These are phyloP conservation scores for Caenorhabditis angaria DNA, from an alignment of 2,888 invertebrate species.

Conservation along the genomic window DNA sequence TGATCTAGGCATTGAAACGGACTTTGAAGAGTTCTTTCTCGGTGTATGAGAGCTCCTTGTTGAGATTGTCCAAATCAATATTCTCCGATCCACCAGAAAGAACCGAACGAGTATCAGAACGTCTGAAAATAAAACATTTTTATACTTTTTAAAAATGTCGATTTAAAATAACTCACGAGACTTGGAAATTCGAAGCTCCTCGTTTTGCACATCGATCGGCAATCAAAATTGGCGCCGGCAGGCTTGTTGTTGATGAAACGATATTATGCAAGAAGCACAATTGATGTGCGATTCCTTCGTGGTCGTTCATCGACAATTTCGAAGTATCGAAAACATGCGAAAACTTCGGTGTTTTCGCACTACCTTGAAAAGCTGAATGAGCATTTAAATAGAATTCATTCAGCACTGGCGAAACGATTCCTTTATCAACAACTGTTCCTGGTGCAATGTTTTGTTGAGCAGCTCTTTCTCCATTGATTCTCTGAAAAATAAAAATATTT, in stretches of 20 bases:
- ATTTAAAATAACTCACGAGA: too few species aligned
- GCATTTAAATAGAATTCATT: conserved; percentile 34
- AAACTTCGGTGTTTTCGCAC: conserved; percentile 24
- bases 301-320: background rate
- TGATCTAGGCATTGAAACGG: background rate
- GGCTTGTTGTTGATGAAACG: conserved; percentile 11
- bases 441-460: conserved; percentile 23
- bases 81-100: background rate
- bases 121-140: background rate
- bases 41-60: background rate
- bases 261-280: conserved; percentile 27
- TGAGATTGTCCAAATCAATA: background rate
- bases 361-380: conserved; percentile 34
- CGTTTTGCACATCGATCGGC: conserved; percentile 30
- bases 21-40: background rate
- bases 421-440: conserved; percentile 26
- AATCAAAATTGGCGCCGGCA: conserved; percentile 29
- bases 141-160: too few species aligned
- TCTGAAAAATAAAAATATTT: background rate
- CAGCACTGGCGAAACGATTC: conserved; percentile 17
- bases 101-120: background rate
- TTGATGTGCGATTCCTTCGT: conserved; percentile 15
- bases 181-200: conserved; percentile 10
- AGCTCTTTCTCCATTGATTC: background rate
- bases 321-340: conserved; percentile 12